Base-by-base conservation (phyloP, 2,888 invertebrate species). In the Cheilosia urbana region DNA sequence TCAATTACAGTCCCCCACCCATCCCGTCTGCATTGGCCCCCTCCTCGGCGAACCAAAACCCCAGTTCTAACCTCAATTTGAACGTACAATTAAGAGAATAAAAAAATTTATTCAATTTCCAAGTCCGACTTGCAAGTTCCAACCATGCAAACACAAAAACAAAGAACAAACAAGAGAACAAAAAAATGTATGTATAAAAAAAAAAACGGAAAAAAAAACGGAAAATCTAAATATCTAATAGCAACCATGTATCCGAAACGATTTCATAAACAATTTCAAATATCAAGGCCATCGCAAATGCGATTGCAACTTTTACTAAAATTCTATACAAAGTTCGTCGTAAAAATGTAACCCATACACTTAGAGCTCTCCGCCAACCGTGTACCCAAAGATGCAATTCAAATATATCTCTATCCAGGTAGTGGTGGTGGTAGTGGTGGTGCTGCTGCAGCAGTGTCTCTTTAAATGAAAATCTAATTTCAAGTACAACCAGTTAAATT, bases 401-500 rank as follows among this genome's bases (percentile, higher is more conserved):
- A 24, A 42, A 77, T 53, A 19, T 53, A 27, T 58, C 45, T 15
- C 42, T 47, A 13, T 9, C 19, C 30, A 30, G 42, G 30, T 66
- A 40, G 47, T 57, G 30, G 45, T 45, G 49, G 6, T 57, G 34
- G 53, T 66, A 58, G 60, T 49, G 30, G 60, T 51, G 60, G 51
- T 51, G 47, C 27, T 53, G 53, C 15, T 13, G 24, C 58, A 37
- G 69, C 65, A 72, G 79, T 79, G 72, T 79, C 72, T 79, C 66
- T 79, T 72, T 72, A 75, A 80, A 80, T 80, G 72, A 73, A 80
- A 80, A 80, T 80, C 80, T 80, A 80, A 80, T 80, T 80, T 80
- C 80, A 80, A 80, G 80, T 80, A 80, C 80, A 80, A 80, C 80
- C 75, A 80, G 80, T 80, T 80, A 73, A 80, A 80, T 80, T 80